These are phyloP conservation scores for Sylvicapra grimmia DNA, from an alignment of 2,113 vertebrate genomes.

Conservation along the genomic window DNA sequence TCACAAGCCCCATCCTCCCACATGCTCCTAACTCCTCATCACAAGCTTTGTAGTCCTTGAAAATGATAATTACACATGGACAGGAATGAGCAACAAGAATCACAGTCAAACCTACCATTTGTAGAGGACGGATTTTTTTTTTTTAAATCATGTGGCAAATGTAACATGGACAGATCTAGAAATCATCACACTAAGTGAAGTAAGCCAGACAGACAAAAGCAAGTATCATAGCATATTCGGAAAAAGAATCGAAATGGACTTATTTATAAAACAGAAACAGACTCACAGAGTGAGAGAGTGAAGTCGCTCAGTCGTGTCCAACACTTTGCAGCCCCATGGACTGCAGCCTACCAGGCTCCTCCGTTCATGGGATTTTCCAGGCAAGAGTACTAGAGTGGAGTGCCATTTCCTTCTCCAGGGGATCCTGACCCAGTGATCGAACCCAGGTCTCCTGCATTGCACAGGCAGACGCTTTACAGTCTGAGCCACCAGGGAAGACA, in stretches of 20 bases:
- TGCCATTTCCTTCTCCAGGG: neutral
- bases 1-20: too few species aligned
- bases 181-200: neutral
- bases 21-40: neutral
- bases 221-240: neutral
- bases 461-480: neutral
- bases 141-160: neutral
- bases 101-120: neutral
- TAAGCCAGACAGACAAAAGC: neutral
- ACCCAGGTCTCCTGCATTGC: neutral
- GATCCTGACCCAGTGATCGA: accelerated
- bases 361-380: neutral
- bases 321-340: neutral
- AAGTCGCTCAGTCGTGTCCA: accelerated
- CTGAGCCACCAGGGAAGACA: neutral
- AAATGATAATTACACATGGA: accelerated
- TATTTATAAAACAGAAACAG: neutral
- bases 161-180: neutral
- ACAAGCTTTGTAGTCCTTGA: neutral
- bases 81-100: neutral
- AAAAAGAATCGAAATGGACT: neutral
- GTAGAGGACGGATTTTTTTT: neutral
- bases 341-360: neutral
- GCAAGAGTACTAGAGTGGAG: neutral
- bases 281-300: neutral